Evolutionary conservation across 2,888 invertebrate species (phyloP), one percentile per base, ranked within the genome.

Genomic region (Tetheella fluctuosa): DNA sequence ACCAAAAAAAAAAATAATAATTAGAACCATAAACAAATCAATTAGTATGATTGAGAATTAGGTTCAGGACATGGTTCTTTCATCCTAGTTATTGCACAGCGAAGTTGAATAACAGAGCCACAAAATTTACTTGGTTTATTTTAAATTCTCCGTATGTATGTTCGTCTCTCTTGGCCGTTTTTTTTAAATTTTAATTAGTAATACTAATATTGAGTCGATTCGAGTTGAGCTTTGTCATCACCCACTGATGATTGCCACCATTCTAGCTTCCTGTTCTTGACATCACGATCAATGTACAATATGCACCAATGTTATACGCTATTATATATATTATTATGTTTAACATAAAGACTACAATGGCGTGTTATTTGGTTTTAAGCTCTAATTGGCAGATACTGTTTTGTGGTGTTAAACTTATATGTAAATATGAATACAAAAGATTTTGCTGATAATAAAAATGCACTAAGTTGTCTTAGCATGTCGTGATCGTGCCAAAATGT

Each of bases 231-330:
- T 34, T 5, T 4, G 10, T n/a, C 39, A 39, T 39, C 5, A 39
- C 39, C 39, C 2, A 37, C 37, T 37, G 37, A 37, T 37, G 37
- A 37, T 15, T 39, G 4, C n/a, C 12, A 15, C 37, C 34, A 34
- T 34, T 34, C 34, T 13, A 39, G 39, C 39, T n/a, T 39, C n/a
- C 39, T 39, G 39, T n/a, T 0, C 39, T 39, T 39, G 37, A 61
- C 59, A 61, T 52, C 57, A 59, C 60, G 63, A 57, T 58, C 48
- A 60, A 53, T 53, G n/a, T 52, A 63, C 61, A 60, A 48, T 60
- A 59, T 23, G 23, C 20, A 55, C 55, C 20, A 20, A 37, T 37
- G 20, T 55, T 23, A 55, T 54, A 17, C 20, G 37, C 55, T 23
- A 55, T 20, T 20, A 34, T 20, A 34, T 34, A 8, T 54, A 54